phyloP scores from a whole-genome alignment of 1,140 invertebrate species.

The Araneus ventricosus region DNA sequence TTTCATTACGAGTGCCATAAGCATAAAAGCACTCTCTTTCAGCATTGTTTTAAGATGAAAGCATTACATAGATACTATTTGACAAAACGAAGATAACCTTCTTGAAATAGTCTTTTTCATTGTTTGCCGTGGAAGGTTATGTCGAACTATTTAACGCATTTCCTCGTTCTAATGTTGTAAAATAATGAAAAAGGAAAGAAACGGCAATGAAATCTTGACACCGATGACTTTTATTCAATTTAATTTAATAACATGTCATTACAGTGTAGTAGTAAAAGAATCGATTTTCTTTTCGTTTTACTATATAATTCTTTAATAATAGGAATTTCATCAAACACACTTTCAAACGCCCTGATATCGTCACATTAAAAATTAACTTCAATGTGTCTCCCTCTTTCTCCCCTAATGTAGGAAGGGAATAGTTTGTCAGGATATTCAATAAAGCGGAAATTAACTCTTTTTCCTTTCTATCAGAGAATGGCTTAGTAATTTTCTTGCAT shows the following conservation, averaged over 20 bases:
- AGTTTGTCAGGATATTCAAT: background rate
- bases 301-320: background rate
- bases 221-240: background rate
- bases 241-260: background rate
- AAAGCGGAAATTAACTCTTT: constrained; percentile 7
- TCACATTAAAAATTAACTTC: background rate
- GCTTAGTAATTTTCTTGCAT: too few relatives aligned
- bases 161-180: background rate
- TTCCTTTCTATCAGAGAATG: background rate
- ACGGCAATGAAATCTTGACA: background rate
- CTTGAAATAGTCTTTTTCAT: background rate
- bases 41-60: constrained; percentile 1
- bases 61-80: background rate
- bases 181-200: background rate
- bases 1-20: background rate
- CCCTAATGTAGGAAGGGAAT: background rate
- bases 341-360: background rate
- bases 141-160: background rate
- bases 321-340: background rate
- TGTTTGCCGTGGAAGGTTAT: background rate
- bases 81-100: background rate
- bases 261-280: background rate
- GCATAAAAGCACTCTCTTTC: background rate
- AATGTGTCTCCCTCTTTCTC: background rate
- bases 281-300: background rate